phyloP scores from a whole-genome alignment of 30 jellyfish, hydroid and myxozoan genomes.

The Mastigias papua region DNA sequence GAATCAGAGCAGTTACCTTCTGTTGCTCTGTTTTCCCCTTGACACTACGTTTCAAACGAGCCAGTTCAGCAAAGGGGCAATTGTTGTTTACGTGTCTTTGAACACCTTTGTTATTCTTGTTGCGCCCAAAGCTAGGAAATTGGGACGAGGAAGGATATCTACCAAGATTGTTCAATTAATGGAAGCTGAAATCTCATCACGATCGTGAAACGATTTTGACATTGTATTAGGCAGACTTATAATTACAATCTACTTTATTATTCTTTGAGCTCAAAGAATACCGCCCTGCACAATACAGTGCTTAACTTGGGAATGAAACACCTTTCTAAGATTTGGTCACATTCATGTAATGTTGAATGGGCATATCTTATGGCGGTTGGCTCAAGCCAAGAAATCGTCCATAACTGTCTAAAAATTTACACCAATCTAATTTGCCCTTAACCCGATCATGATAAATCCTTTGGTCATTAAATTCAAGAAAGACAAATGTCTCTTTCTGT shows the following conservation, averaged over 20 bases:
- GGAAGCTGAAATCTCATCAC: constrained; percentile 1
- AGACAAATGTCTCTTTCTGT: constrained; percentile 24
- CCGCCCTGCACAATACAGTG: constrained; percentile 12
- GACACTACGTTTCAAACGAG: too few relatives aligned
- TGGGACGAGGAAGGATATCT: neutral
- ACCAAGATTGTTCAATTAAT: neutral
- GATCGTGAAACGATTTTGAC: neutral
- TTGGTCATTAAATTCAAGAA: neutral
- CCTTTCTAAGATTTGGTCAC: neutral
- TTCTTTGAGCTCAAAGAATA: neutral
- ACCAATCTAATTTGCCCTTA: constrained; percentile 18
- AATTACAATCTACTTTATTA: neutral
- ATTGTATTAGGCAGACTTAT: neutral
- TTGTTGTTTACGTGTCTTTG: too few relatives aligned
- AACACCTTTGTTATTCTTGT: too few relatives aligned
- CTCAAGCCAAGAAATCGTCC: constrained; percentile 17
- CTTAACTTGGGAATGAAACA: constrained; percentile 14
- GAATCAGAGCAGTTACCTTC: too few relatives aligned
- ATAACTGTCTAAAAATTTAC: constrained; percentile 48
- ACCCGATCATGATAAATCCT: constrained; percentile 27
- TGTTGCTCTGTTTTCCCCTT: too few relatives aligned
- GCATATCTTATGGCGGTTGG: constrained; percentile 26
- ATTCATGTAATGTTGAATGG: constrained; percentile 10
- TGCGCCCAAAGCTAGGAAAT: neutral
- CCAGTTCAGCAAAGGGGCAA: too few relatives aligned